Evolutionary conservation across 2,888 invertebrate species (phyloP), one percentile per base, ranked within the genome.

Genomic region (Drosophila aldrichi): DNA sequence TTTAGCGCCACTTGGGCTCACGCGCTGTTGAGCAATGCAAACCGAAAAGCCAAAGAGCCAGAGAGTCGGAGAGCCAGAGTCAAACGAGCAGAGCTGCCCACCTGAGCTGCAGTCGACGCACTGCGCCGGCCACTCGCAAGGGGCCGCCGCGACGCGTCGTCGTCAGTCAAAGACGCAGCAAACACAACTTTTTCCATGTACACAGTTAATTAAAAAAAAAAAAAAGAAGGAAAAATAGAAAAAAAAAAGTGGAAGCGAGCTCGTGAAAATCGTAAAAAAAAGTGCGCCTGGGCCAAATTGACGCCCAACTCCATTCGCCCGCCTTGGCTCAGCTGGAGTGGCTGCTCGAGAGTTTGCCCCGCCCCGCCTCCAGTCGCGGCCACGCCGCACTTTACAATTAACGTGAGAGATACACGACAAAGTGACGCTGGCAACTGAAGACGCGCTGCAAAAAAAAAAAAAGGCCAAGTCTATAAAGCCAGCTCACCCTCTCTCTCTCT

Each of bases 1-100:
- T 92, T 92, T 92, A 92, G 92, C 92, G 89, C 89, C 92, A 92
- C 92, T 92, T 91, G 92, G 79, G 77, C 91, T 91, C 91, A 91
- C 91, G 92, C 92, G 79, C 91, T 91, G 92, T 91, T 92, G 91
- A 92, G 92, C 92, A 92, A 91, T 89, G 79, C 79, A 89, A 87
- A 79, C 82, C 84, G 16, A 64, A 83, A 59, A 62, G 78, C 72
- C 70, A 64, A 70, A 9, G 54, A 75, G 29, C 29, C 29, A 25
- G 2, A 22, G 22, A 22, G 22, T 3, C 22, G 3, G 25, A 25
- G 29, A 29, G 67, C 70, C 78, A 81, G 29, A 29, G 67, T 71
- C 78, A 81, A 81, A 79, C 82, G 68, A 41, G 20, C 38, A 52
- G 57, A 38, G 34, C 57, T 25, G 36, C 48, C 76, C 69, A 61